Evolutionary conservation across 2,797 vertebrate genomes (phyloP), one percentile per base, ranked within the genome.

Genomic region (Chanos chanos): DNA sequence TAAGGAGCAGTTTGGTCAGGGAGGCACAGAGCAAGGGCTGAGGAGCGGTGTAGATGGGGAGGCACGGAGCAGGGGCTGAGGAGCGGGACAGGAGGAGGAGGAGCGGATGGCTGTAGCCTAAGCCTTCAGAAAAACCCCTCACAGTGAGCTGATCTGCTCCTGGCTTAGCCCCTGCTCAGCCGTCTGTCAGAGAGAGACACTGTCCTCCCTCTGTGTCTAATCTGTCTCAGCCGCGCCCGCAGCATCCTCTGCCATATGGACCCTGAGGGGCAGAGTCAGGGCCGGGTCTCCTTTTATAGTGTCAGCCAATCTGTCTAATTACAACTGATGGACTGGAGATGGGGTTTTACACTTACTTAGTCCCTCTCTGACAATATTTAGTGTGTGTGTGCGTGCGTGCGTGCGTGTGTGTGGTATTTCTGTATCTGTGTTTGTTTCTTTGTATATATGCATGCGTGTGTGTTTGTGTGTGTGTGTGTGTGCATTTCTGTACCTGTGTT

Each of bases 71-170:
- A 24, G 9, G 22, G 19, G 48, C 57, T 66, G 47, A 31, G 55
- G 25, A 64, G 21, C 8, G 55, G 19, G 10, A 27, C 19, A 41
- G 27, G 25, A 56, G 43, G 37, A 64, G 36, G 45, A n/a, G 64
- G 52, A 68, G 68, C 87, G 89, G 86, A 80, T 87, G 87, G 85
- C 76, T 66, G 57, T 53, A 68, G 72, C 78, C 77, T 86, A 86
- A 88, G 81, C 73, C 74, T 78, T 69, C 61, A 63, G 64, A 78
- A 75, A 85, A 80, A 68, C 71, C 77, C 66, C 34, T 76, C 59
- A 34, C 66, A 63, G 61, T 82, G 78, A 84, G 84, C 81, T 88
- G 83, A 85, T 83, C 78, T 77, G 75, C 54, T 49, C 27, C 68
- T 7, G 74, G 74, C 74, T 86, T 77, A 86, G 57, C 9, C 71